Evolutionary conservation across 2,888 invertebrate genomes (phyloP), one percentile per base, ranked within the genome.

Genomic region (Bhutanitis thaidina): DNA sequence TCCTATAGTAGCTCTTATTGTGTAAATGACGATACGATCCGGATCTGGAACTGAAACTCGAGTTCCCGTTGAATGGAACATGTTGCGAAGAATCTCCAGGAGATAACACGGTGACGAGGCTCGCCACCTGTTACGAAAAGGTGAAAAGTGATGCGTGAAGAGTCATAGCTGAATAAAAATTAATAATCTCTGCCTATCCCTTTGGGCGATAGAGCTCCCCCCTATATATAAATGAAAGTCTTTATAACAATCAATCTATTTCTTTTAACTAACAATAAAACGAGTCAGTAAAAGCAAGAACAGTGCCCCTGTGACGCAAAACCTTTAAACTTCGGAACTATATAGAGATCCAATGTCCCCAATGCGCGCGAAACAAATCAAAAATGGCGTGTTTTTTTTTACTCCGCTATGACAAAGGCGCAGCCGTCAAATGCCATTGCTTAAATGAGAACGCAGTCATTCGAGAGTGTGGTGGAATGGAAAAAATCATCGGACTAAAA

Each of bases 361-460:
- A 71, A 65, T 58, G 65, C 69, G 69, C 65, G 68, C 58, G 61
- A 69, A 74, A 78, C 77, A 81, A 84, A 84, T 85, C 77, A 69
- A 80, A 81, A 82, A 84, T 76, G 77, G 80, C 78, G 75, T 70
- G 72, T 64, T 34, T 82, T 79, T 77, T 73, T 73, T 70, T 66
- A 61, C 67, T 67, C 57, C 64, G 60, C 64, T 54, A 49, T 66
- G 72, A 85, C 82, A 87, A 87, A 84, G 77, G 74, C 66, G 50
- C 64, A 68, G 71, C 78, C 80, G 81, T 85, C 83, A 86, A 87
- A 87, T 82, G 85, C 78, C 87, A 88, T 88, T 88, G 87, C 85
- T 78, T 71, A 84, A 85, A 85, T 85, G 86, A 85, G 77, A 86
- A 84, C 80, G 76, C 86, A 84, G 76, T 83, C 83, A 83, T 79